phyloP scores from a whole-genome alignment of 2,888 invertebrate genomes.

The Anoplius nigerrimus region DNA sequence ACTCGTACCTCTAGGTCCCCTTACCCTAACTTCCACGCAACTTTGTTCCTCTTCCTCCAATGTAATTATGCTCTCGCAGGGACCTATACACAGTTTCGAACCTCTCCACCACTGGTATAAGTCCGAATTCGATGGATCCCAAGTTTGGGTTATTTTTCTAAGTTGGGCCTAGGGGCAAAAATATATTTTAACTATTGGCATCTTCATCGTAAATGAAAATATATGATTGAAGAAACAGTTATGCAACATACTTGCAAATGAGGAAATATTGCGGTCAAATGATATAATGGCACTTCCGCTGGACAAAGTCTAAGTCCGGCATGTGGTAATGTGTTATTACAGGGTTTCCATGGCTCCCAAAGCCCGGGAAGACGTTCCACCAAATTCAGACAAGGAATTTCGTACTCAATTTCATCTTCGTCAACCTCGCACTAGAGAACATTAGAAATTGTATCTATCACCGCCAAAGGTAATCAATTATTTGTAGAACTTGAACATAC shows the following conservation, averaged over 20 bases:
- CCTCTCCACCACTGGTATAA: slow-evolving; percentile 85
- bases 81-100: slow-evolving; percentile 82
- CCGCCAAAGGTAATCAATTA: too few relatives aligned
- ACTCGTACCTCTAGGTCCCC: slow-evolving; percentile 79
- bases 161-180: slow-evolving; percentile 77
- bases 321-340: slow-evolving; percentile 76
- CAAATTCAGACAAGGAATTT: slow-evolving; percentile 84
- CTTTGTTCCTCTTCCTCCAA: slow-evolving; percentile 78
- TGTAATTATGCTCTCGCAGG: slow-evolving; percentile 82
- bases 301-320: slow-evolving; percentile 81
- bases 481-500: slow-evolving; percentile 62
- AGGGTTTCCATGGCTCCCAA: slow-evolving; percentile 80
- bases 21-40: slow-evolving; percentile 81
- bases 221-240: too few relatives aligned
- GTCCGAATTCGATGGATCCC: slow-evolving; percentile 78
- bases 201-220: too few relatives aligned
- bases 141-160: slow-evolving; percentile 77
- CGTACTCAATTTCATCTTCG: slow-evolving; percentile 82
- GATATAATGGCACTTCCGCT: slow-evolving; percentile 78
- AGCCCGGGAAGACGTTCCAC: slow-evolving; percentile 82
- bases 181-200: background rate
- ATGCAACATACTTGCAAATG: slow-evolving; percentile 79
- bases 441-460: slow-evolving; percentile 13
- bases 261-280: slow-evolving; percentile 82
- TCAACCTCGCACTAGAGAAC: slow-evolving; percentile 80